phyloP scores from a whole-genome alignment of 2,113 vertebrate genomes.

The Leuciscus idus region DNA sequence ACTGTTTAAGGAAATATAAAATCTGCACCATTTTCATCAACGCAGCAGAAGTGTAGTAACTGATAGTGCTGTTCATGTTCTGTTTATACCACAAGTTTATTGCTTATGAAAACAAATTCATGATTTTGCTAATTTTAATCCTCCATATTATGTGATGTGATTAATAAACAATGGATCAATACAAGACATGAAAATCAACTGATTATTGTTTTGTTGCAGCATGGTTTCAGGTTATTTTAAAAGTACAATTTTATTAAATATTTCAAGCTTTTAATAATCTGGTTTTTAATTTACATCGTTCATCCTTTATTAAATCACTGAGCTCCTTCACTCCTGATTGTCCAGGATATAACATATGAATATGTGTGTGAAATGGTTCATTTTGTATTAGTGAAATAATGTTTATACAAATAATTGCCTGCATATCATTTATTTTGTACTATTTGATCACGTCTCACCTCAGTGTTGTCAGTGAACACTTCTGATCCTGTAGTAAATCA shows the following conservation, averaged over 20 bases:
- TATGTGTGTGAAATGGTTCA: too few species aligned
- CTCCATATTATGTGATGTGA: neutral
- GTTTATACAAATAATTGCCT: too few species aligned
- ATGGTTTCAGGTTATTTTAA: neutral
- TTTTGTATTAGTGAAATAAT: too few species aligned
- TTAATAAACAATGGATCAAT: neutral
- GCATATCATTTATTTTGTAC: too few species aligned
- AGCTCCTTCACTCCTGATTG: too few species aligned
- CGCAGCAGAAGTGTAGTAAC: neutral
- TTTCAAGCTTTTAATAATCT: neutral
- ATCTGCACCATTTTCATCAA: neutral
- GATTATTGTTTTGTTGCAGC: neutral
- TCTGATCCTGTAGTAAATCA: too few species aligned
- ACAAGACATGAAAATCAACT: neutral
- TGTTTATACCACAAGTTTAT: neutral
- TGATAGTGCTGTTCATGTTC: neutral
- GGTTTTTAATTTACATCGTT: too few species aligned
- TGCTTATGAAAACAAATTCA: neutral
- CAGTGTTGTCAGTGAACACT: too few species aligned
- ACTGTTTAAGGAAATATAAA: neutral
- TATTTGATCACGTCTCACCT: too few species aligned
- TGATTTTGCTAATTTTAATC: neutral
- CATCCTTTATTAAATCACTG: too few species aligned
- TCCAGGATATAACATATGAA: too few species aligned
- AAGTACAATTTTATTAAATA: neutral